Conservation (phyloP, 2,888 invertebrate genomes). For the Platynereis dumerilii region DNA sequence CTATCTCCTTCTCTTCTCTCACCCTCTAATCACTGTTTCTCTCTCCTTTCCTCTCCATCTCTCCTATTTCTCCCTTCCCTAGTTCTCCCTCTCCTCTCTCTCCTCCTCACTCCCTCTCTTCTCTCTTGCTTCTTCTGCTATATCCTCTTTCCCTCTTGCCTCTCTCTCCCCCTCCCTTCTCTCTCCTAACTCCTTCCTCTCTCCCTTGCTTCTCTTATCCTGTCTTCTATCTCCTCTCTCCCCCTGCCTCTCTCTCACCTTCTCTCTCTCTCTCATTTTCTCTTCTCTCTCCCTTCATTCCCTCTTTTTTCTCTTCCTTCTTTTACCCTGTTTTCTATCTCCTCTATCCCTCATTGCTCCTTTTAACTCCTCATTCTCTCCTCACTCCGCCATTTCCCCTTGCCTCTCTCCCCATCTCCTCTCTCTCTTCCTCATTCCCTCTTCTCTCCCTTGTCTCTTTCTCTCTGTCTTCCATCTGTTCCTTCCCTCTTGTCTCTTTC, state of each 20-base stretch:
- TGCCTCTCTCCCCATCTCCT: too few relatives aligned
- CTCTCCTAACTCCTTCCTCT: not conserved
- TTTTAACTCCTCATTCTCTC: too few relatives aligned
- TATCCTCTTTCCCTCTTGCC: not conserved
- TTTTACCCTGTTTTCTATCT: too few relatives aligned
- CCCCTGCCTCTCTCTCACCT: not conserved
- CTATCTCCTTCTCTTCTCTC: not conserved
- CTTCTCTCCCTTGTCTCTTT: too few relatives aligned
- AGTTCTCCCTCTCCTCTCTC: not conserved
- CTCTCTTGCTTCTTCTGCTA: not conserved
- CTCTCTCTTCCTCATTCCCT: too few relatives aligned
- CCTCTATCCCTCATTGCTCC: too few relatives aligned
- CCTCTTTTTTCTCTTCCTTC: too few relatives aligned
- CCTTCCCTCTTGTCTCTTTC: too few relatives aligned
- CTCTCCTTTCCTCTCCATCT: too few relatives aligned
- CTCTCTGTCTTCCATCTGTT: too few relatives aligned
- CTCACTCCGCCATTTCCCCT: too few relatives aligned
- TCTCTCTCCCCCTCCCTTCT: not conserved
- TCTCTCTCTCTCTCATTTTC: not conserved
- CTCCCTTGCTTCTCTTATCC: not conserved
- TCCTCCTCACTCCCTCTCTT: not conserved
- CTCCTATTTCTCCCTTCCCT: not conserved
- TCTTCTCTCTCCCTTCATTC: too few relatives aligned
- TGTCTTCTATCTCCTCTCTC: not conserved
- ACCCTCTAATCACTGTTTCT: not conserved